Base-by-base conservation (phyloP, 2,797 vertebrate genomes). In the Myotis findleyi region DNA sequence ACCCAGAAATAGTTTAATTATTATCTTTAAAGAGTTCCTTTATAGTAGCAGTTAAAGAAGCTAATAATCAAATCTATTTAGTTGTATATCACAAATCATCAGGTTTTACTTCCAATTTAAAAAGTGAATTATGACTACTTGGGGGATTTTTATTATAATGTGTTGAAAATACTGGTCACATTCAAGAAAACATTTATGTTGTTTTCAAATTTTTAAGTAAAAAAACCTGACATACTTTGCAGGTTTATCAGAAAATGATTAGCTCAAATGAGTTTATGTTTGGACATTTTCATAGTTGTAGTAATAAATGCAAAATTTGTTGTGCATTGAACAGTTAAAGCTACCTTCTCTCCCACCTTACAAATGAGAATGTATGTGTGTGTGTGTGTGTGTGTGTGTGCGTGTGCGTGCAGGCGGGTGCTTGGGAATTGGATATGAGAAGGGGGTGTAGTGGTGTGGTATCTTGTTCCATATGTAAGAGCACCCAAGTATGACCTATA, bases 11-110 rank as follows among this genome's bases (percentile, higher is more conserved):
- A 90, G 9, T 93, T 94, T 69, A 5, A 59, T 95, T 93, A 89
- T 93, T 96, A 51, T 89, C 53, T 88, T 92, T 93, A 72, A 96
- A 94, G 53, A 41, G 1, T 27, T 95, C 11, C 16, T 83, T 93
- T 95, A 94, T 75, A 68, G 73, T 83, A 68, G 86, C 94, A 90
- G 33, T 86, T 73, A 89, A 89, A 77, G 66, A 92, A 79, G 91
- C 14, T 88, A 41, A 68, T 80, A 85, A 77, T 87, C 66, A 76
- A 21, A 83, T 80, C 11, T 88, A 57, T n/a, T 73, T 55, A 80
- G 49, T 90, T 33, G 27, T 18, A 30, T 86, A 75, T 55, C 84
- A 59, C 51, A 73, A 87, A 62, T 30, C 12, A 72, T 64, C 87
- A 59, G n/a, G 3, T 66, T 21, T 47, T 92, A 68, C 92, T 89